Evolutionary conservation across 1,140 invertebrate genomes (phyloP).

Genomic region (Drosophila trapezifrons): DNA sequence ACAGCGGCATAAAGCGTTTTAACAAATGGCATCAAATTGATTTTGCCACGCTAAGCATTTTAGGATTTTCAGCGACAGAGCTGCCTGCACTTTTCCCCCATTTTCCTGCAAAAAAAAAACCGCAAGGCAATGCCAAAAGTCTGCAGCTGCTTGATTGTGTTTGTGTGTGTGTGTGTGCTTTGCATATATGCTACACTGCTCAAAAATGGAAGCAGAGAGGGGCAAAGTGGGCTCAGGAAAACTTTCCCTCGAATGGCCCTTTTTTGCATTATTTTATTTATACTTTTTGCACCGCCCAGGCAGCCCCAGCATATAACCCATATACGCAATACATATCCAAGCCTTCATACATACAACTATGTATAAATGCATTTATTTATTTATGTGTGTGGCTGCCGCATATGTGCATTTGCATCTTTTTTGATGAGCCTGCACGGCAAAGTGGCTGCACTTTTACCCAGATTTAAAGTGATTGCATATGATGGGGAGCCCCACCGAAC

Average conservation of each 20-base stretch:
- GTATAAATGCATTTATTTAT: constrained; percentile 10
- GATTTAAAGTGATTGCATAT: constrained; percentile 68
- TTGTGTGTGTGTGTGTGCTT: constrained; percentile 32
- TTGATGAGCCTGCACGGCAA: constrained; percentile 60
- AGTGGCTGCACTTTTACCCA: constrained; percentile 59
- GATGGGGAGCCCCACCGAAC: constrained; percentile 3
- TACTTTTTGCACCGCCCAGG: constrained; percentile 19
- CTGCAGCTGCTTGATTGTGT: constrained; percentile 16
- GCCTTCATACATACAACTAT: constrained; percentile 12
- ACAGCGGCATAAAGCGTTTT: constrained; percentile 54
- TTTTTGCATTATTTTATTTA: constrained; percentile 53
- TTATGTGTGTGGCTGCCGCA: constrained; percentile 8
- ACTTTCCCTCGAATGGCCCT: constrained; percentile 10
- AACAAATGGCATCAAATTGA: constrained; percentile 78
- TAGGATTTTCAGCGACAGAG: constrained; percentile 51
- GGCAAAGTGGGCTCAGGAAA: not conserved
- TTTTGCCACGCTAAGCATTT: constrained; percentile 74
- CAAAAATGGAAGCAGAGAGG: not conserved
- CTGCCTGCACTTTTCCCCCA: not conserved
- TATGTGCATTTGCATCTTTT: constrained; percentile 45
- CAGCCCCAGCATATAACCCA: constrained; percentile 15
- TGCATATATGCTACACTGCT: constrained; percentile 56
- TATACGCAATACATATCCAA: constrained; percentile 23
- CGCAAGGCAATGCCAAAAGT: constrained; percentile 24
- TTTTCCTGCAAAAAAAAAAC: constrained; percentile 9